Evolutionary conservation across 2,113 vertebrate species (phyloP), one percentile per base, ranked within the genome.

Genomic region (Daphoenositta chrysoptera): DNA sequence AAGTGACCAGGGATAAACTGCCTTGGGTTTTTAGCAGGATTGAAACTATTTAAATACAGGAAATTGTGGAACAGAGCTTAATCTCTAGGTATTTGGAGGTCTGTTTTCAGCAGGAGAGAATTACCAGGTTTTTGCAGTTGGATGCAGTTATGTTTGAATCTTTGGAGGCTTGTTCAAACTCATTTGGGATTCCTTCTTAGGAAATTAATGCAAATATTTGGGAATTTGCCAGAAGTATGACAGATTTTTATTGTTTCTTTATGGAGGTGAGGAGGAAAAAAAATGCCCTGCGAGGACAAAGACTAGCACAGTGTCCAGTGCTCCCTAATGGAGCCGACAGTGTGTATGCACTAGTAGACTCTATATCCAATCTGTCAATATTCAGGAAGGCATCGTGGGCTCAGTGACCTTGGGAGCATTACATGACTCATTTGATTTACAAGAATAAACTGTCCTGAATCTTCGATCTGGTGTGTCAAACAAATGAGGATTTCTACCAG

Each of bases 321-420:
- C 58, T 90, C 42, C 58, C 58, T 66, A 16, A 44, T 31, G 58
- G 66, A 83, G 39, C 54, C 0, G 0, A 37, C 15, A 13, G 33
- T 24, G 7, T 37, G 15, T 23, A 16, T 50, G 28, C 42, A 14
- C n/a, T 26, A 21, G 33, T 50, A 47, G 60, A 13, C 63, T 61
- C 7, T 61, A 7, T 42, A 73, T 48, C 23, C 45, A 58, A 3
- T 23, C 40, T 60, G 45, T 42, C 57, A 65, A 9, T 73, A 73
- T 88, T 80, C 72, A 81, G 57, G 85, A 88, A 72, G 71, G 27
- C 60, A 78, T 33, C 1, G 4, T 53, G 83, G 85, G 33, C 68
- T 95, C 39, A 3, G 79, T 91, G 87, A 95, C 87, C 79, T 93
- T 81, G 79, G 75, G 51, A 92, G 42, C 64, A n/a, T 92, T 86